Evolutionary conservation across 2,888 invertebrate genomes (phyloP).

Genomic region (Diabrotica balteata): DNA sequence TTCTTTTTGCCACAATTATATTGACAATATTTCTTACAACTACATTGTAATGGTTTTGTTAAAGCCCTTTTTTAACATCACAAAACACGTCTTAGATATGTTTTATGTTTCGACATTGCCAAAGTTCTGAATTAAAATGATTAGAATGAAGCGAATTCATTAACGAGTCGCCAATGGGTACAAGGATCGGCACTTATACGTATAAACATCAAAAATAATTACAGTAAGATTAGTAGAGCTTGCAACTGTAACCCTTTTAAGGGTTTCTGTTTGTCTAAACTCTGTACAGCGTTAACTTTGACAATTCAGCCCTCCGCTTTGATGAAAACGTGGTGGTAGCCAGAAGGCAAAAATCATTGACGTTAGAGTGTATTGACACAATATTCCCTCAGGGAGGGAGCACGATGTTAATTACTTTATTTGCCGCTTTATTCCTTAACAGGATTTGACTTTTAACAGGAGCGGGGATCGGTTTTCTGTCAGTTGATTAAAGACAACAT

Average conservation of each 20-base stretch:
- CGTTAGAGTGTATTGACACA: slow-evolving; percentile 10
- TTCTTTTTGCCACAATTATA: no score
- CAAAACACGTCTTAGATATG: no score
- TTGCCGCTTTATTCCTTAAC: slow-evolving; percentile 6
- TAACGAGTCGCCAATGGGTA: no score
- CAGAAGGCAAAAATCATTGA: slow-evolving; percentile 9
- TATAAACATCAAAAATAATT: slow-evolving; percentile 9
- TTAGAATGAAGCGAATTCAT: no score
- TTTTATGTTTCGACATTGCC: no score
- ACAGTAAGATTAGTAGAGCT: background rate
- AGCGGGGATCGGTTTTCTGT: no score
- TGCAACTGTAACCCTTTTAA: slow-evolving; percentile 6
- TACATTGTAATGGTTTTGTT: no score
- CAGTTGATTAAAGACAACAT: no score
- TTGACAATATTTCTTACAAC: no score
- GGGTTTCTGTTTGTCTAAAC: slow-evolving; percentile 3
- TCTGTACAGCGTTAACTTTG: slow-evolving; percentile 5
- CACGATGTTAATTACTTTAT: slow-evolving; percentile 5
- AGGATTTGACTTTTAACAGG: background rate
- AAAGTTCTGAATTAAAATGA: no score
- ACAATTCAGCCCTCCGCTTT: slow-evolving; percentile 12
- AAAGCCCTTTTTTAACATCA: no score
- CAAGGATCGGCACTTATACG: background rate
- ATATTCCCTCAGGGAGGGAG: background rate
- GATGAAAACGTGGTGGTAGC: slow-evolving; percentile 1